These are phyloP conservation scores for Pogonomyrmex californicus DNA, from an alignment of 1,140 invertebrate species.

Conservation along the genomic window DNA sequence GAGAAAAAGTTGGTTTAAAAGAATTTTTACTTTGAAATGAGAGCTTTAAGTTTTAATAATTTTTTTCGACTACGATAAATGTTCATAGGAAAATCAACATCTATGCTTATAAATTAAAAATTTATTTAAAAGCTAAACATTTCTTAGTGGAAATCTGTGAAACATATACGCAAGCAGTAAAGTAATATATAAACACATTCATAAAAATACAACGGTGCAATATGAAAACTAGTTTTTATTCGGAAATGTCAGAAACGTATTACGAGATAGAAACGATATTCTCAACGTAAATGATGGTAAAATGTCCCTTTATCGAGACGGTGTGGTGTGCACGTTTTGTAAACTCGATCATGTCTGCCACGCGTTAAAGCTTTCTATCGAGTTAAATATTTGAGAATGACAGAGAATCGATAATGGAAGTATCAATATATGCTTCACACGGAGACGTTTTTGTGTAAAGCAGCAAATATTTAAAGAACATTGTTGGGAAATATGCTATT, in stretches of 20 bases:
- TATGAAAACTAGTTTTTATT: slow-evolving; percentile 19
- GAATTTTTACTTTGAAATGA: background rate
- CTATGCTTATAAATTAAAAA: background rate
- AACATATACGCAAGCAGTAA: background rate
- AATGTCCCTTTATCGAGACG: slow-evolving; percentile 45
- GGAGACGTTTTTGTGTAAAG: slow-evolving; percentile 25
- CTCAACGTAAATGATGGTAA: slow-evolving; percentile 44
- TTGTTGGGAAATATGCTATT: background rate
- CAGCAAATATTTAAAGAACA: slow-evolving; percentile 53
- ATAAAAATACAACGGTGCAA: background rate
- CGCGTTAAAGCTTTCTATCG: slow-evolving; percentile 60
- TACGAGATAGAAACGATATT: slow-evolving; percentile 38
- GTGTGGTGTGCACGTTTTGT: slow-evolving; percentile 52
- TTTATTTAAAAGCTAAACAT: background rate
- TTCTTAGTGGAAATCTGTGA: background rate
- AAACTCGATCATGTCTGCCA: slow-evolving; percentile 61
- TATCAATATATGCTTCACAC: slow-evolving; percentile 52
- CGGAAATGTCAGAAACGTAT: slow-evolving; percentile 18
- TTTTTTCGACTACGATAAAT: background rate
- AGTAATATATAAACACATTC: background rate
- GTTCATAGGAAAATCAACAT: background rate
- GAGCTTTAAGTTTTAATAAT: background rate
- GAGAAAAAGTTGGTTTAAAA: too few species aligned
- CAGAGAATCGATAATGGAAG: slow-evolving; percentile 61
- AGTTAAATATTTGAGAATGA: slow-evolving; percentile 64